Percentiles rank a stretch among this genome's conserved stretches.
Evolutionary conservation across 2,113 vertebrate species (phyloP).

Genomic region (Elanus axillaris): DNA sequence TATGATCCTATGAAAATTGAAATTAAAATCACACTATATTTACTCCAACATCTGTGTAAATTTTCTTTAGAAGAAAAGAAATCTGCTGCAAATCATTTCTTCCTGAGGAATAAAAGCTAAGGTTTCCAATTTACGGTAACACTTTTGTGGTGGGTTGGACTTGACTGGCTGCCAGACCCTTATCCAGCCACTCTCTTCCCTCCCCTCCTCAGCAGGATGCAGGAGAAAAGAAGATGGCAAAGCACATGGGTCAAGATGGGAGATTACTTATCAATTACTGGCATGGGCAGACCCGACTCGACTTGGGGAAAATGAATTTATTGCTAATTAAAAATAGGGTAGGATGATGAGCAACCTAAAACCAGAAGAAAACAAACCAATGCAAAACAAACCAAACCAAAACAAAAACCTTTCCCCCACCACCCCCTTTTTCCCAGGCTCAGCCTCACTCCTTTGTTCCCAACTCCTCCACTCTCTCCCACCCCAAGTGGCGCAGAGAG

Average conservation of each 20-base stretch:
- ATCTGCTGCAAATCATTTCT: neutral
- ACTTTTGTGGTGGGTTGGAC: neutral
- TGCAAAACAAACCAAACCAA: neutral
- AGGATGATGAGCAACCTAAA: neutral
- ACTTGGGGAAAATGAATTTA: neutral
- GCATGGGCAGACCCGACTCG: neutral
- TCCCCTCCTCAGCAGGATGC: accelerated
- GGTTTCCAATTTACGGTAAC: neutral
- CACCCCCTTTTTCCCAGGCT: neutral
- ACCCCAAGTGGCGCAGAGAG: accelerated
- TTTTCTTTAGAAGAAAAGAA: neutral
- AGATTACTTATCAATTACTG: neutral
- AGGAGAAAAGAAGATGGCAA: neutral
- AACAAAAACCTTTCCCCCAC: neutral
- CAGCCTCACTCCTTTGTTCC: neutral
- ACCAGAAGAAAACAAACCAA: neutral
- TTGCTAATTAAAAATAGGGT: neutral
- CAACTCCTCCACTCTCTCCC: neutral
- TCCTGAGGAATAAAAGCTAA: neutral
- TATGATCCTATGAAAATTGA: neutral
- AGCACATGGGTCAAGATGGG: neutral
- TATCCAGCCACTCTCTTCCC: neutral
- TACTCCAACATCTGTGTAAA: neutral
- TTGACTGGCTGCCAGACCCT: neutral
- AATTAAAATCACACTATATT: neutral